These are phyloP conservation scores for Drosophila algonquin DNA, from an alignment of 2,888 invertebrate species.

Conservation along the genomic window DNA sequence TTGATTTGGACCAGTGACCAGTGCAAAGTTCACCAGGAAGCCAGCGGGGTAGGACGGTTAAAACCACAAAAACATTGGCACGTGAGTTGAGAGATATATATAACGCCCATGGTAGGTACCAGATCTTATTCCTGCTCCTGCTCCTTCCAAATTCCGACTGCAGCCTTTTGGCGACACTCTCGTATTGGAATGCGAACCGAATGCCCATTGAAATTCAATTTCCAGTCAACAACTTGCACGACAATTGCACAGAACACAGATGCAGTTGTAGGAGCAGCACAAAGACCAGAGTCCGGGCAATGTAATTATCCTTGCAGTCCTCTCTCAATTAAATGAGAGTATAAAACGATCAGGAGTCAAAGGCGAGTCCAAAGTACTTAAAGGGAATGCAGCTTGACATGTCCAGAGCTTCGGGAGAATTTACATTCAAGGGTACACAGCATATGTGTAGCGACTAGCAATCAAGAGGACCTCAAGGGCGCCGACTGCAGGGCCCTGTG, in stretches of 20 bases:
- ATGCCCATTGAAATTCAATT: conserved; percentile 82
- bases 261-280: conserved; percentile 1
- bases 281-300: background rate
- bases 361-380: conserved; percentile 24
- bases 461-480: conserved; percentile 51
- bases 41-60: background rate
- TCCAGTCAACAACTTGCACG: conserved; percentile 79
- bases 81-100: background rate
- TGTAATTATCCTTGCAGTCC: conserved; percentile 4
- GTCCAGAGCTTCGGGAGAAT: conserved; percentile 27
- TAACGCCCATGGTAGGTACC: too few species aligned
- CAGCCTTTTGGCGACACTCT: conserved; percentile 59
- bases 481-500: conserved; percentile 57
- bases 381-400: conserved; percentile 36
- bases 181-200: conserved; percentile 72
- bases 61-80: conserved; percentile 19
- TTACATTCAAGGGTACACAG: conserved; percentile 25
- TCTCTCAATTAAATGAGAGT: conserved; percentile 55
- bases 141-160: conserved; percentile 1
- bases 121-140: too few species aligned
- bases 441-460: conserved; percentile 49
- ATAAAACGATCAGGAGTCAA: conserved; percentile 16
- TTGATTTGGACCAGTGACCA: conserved; percentile 44
- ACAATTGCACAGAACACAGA: conserved; percentile 42
- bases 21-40: conserved; percentile 37